Evolutionary conservation across 2,797 vertebrate genomes (phyloP).

Genomic region (Cottoperca gobio): DNA sequence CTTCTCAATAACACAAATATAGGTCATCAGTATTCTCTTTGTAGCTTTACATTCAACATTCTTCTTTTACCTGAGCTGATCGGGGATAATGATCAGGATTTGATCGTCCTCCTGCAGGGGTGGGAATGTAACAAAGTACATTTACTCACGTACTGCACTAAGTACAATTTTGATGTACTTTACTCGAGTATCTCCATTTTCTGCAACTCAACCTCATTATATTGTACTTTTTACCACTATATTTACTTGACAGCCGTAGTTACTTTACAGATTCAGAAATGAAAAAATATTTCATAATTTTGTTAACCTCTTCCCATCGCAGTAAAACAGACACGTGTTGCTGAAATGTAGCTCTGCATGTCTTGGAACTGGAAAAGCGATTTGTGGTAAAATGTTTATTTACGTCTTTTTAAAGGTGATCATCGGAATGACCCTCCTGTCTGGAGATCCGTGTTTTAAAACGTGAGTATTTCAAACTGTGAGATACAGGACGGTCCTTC

Average conservation of each 20-base stretch:
- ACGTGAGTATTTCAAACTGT: constrained; percentile 86
- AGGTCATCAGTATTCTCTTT: background rate
- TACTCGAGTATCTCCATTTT: background rate
- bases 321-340: background rate
- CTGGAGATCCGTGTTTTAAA: constrained; percentile 98
- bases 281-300: background rate
- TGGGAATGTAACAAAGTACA: background rate
- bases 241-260: background rate
- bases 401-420: constrained; percentile 84
- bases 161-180: background rate
- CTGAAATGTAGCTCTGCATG: too few relatives aligned
- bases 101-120: background rate
- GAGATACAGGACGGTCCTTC: background rate
- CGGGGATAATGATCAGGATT: background rate
- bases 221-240: background rate
- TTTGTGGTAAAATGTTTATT: background rate
- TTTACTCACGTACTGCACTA: background rate
- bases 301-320: background rate
- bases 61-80: background rate
- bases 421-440: constrained; percentile 96
- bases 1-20: background rate
- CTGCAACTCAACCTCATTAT: background rate
- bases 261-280: background rate
- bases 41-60: background rate
- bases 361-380: background rate